Percentiles rank a stretch among this genome's conserved stretches.
Conservation (phyloP, 2,797 vertebrate species). For the Pyrocephalus nanus region DNA sequence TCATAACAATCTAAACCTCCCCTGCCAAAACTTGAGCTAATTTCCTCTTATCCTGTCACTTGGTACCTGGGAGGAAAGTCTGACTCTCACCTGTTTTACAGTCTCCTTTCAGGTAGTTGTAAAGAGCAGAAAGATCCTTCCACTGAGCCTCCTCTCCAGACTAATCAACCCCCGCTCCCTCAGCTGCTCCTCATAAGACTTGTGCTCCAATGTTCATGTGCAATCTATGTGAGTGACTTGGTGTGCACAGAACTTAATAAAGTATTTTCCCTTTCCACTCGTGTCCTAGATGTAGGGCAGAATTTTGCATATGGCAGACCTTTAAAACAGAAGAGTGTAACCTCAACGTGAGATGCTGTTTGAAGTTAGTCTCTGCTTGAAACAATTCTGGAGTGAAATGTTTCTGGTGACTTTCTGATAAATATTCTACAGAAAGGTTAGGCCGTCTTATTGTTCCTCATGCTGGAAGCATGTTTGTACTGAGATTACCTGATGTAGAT, state of each 20-base stretch:
- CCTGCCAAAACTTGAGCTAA: too few relatives aligned
- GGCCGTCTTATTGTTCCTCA: background rate
- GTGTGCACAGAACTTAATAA: background rate
- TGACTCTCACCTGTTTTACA: background rate
- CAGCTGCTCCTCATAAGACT: background rate
- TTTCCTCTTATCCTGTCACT: background rate
- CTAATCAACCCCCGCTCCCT: background rate
- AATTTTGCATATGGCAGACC: background rate
- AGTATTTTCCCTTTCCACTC: background rate
- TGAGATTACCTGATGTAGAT: background rate
- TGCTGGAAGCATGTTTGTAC: background rate
- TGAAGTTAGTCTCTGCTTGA: background rate
- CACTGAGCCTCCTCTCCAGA: background rate
- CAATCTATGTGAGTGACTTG: background rate
- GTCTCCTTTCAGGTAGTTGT: too few relatives aligned
- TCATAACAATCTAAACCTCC: background rate
- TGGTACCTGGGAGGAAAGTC: background rate
- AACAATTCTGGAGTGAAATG: background rate
- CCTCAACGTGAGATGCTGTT: background rate
- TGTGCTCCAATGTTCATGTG: background rate
- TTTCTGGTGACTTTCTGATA: background rate
- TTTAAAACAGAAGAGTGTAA: background rate
- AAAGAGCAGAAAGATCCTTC: background rate
- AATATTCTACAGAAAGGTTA: background rate
- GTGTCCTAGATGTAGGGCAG: background rate